These are phyloP conservation scores for Sarcophaga variegata DNA, from an alignment of 2,888 invertebrate species.

Conservation along the genomic window DNA sequence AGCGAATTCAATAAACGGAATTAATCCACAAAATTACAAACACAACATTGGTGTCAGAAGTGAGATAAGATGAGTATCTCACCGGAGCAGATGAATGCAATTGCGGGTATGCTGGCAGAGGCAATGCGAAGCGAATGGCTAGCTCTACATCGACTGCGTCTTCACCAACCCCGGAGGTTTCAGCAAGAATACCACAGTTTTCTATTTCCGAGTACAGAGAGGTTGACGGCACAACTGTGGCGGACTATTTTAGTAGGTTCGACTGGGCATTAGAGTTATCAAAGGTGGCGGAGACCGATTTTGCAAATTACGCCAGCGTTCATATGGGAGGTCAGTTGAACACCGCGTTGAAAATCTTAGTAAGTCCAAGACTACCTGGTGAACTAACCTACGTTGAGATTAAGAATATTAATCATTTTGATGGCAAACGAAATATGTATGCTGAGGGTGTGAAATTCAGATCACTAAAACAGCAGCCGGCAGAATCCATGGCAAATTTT, in stretches of 20 bases:
- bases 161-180: background rate
- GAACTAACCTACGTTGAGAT: background rate
- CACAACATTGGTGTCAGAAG: constrained; percentile 32
- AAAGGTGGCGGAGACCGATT: background rate
- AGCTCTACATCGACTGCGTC: background rate
- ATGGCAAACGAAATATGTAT: background rate
- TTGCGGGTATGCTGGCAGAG: constrained; percentile 23
- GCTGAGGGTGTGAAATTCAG: constrained; percentile 40
- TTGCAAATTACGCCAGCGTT: constrained; percentile 11
- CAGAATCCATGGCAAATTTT: constrained; percentile 26
- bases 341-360: too few relatives aligned
- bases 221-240: background rate
- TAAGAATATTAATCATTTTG: constrained; percentile 17
- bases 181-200: constrained; percentile 4
- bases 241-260: constrained; percentile 24
- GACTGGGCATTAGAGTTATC: constrained; percentile 7
- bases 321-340: background rate
- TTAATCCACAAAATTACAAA: too few relatives aligned
- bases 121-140: constrained; percentile 13
- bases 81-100: constrained; percentile 24
- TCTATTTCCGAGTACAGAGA: constrained; percentile 5
- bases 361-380: background rate
- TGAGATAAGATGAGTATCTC: constrained; percentile 44
- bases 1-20: too few relatives aligned
- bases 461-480: constrained; percentile 10